phyloP scores from a whole-genome alignment of 2,888 invertebrate genomes.

The Catocala sponsa region DNA sequence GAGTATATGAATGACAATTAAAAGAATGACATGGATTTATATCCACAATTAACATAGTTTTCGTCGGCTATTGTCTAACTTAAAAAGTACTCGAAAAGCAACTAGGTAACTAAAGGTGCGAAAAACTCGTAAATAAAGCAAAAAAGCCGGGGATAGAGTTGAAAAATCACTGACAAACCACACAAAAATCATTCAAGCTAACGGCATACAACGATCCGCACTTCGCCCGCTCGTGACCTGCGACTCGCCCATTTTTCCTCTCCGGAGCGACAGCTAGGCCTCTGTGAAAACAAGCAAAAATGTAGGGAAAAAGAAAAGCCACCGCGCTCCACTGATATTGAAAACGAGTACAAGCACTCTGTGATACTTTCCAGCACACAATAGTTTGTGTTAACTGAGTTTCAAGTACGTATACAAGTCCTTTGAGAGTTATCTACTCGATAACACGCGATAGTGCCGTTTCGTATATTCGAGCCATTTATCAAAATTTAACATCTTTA shows the following conservation, averaged over 20 bases:
- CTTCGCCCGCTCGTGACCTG: slow-evolving; percentile 71
- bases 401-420: slow-evolving; percentile 35
- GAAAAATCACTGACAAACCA: slow-evolving; percentile 75
- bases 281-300: slow-evolving; percentile 61
- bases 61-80: slow-evolving; percentile 20
- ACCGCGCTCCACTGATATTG: slow-evolving; percentile 58
- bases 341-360: slow-evolving; percentile 62
- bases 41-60: too few relatives aligned
- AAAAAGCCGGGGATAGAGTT: slow-evolving; percentile 59
- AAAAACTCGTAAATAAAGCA: slow-evolving; percentile 57
- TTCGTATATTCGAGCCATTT: slow-evolving; percentile 3
- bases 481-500: too few relatives aligned
- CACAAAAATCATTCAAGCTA: slow-evolving; percentile 78
- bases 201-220: slow-evolving; percentile 78
- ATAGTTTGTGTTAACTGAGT: slow-evolving; percentile 51
- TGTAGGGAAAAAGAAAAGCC: slow-evolving; percentile 43
- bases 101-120: slow-evolving; percentile 22
- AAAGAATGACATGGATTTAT: too few relatives aligned
- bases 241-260: slow-evolving; percentile 70
- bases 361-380: slow-evolving; percentile 57
- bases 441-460: slow-evolving; percentile 27
- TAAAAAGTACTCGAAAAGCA: slow-evolving; percentile 23
- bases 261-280: slow-evolving; percentile 58
- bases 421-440: slow-evolving; percentile 22
- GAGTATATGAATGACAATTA: too few relatives aligned